phyloP scores from a whole-genome alignment of 2,888 invertebrate genomes.

The Iselma pallidipennis region DNA sequence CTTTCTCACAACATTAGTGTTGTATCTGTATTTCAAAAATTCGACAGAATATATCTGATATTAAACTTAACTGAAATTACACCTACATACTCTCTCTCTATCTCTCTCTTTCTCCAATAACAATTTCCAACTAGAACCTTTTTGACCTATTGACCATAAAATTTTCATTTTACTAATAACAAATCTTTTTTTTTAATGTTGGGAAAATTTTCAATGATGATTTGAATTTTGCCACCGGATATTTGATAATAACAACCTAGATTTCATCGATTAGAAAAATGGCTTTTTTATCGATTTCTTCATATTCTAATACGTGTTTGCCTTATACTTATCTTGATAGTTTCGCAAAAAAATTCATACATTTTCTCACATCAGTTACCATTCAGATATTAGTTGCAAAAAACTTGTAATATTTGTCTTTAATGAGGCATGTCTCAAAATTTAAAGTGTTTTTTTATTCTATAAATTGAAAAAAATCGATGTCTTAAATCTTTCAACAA shows the following conservation, averaged over 20 bases:
- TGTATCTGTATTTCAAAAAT: neutral
- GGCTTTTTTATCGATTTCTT: neutral
- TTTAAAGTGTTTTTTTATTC: neutral
- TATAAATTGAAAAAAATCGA: neutral
- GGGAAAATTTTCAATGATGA: too few species aligned
- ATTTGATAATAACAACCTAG: neutral
- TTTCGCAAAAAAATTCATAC: neutral
- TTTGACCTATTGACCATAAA: neutral
- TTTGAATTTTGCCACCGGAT: neutral
- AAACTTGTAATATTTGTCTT: neutral
- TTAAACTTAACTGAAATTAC: neutral
- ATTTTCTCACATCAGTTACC: conserved; percentile 1
- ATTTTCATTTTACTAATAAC: neutral
- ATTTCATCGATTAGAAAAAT: neutral
- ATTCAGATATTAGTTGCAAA: neutral
- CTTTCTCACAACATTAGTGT: neutral
- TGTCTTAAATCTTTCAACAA: neutral
- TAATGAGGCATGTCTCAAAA: neutral
- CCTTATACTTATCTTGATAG: neutral
- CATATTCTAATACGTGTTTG: neutral
- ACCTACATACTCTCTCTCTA: neutral
- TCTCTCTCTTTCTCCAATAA: neutral
- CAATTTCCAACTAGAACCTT: too few species aligned
- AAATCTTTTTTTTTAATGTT: neutral
- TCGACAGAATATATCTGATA: neutral